Conservation (phyloP, 1,140 invertebrate species). For the Drosophila santomea region DNA sequence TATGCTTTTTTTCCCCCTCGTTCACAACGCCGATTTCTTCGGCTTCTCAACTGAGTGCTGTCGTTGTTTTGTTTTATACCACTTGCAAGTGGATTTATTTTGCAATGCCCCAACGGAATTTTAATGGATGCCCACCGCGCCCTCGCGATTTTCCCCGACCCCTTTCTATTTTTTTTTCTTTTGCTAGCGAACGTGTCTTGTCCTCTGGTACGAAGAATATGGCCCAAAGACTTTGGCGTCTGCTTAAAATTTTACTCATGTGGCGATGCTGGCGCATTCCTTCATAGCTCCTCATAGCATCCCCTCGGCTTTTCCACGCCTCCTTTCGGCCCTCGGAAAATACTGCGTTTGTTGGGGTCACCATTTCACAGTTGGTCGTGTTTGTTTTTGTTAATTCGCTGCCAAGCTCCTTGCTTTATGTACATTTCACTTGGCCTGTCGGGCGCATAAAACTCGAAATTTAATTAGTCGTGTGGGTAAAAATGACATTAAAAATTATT, state of each 20-base stretch:
- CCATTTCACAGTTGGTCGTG: slow-evolving; percentile 70
- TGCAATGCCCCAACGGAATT: slow-evolving; percentile 78
- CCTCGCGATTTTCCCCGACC: slow-evolving; percentile 5
- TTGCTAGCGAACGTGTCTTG: slow-evolving; percentile 57
- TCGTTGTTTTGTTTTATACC: slow-evolving; percentile 58
- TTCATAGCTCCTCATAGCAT: slow-evolving; percentile 10
- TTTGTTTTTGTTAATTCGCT: slow-evolving; percentile 77
- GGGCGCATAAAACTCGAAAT: slow-evolving; percentile 74
- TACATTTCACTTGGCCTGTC: slow-evolving; percentile 65
- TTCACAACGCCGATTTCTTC: slow-evolving; percentile 28
- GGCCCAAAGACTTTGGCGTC: slow-evolving; percentile 63
- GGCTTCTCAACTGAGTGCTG: slow-evolving; percentile 33
- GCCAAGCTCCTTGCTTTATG: slow-evolving; percentile 63
- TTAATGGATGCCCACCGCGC: slow-evolving; percentile 59
- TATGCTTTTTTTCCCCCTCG: slow-evolving; percentile 11
- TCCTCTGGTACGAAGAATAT: slow-evolving; percentile 49
- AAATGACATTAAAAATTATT: slow-evolving; percentile 77
- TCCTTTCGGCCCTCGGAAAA: not conserved
- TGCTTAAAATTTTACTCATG: slow-evolving; percentile 80
- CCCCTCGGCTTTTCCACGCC: slow-evolving; percentile 5
- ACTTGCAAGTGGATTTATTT: slow-evolving; percentile 83
- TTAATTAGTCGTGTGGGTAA: slow-evolving; percentile 80
- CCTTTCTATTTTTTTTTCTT: slow-evolving; percentile 6
- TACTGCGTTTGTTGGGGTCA: slow-evolving; percentile 19
- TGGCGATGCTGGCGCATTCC: slow-evolving; percentile 50